Base-by-base conservation (phyloP, 2,113 vertebrate genomes). In the Piliocolobus tephrosceles region DNA sequence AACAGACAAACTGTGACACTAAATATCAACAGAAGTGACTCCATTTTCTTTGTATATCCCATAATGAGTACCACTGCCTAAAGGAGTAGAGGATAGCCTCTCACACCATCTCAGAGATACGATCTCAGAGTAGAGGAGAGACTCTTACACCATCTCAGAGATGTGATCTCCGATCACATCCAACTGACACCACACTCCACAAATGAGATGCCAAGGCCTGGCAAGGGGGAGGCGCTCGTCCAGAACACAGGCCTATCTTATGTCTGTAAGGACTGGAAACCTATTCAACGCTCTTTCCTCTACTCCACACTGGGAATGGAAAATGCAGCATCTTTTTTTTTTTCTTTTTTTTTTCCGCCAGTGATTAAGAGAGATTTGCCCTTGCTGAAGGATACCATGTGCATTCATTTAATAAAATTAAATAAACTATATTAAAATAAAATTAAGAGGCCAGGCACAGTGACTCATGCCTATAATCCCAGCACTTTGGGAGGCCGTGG, bases 171-270 rank as follows among this genome's bases (percentile, higher is more conserved):
- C 43, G 38, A 47, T 13, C 35, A 68, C 20, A 22, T n/a, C 22
- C 84, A 58, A 5, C 3, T 43, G 61, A 83, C 25, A 8, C 47
- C 45, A 4, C 0, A 0, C 40, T 73, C 6, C 0, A 5, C 2
- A 8, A 6, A 85, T 8, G n/a, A 32, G 57, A 68, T 22, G 7
- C 55, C 14, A 3, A n/a, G 40, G 78, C 35, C 32, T 8, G 10
- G 75, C 22, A 18, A 80, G 45, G 17, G n/a, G 52, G 89, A 55
- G 68, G 38, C 10, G 0, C 32, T 2, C 8, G 58, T 64, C 13
- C 13, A 3, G 80, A 82, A 38, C 72, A 78, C 23, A 12, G 7
- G 23, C 47, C 61, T 76, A 22, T 3, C 16, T 12, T 5, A 11
- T 8, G 38, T 38, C 55, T 50, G 25, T 2, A 25, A 90, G 40